Evolutionary conservation across 2,888 invertebrate species (phyloP), one percentile per base, ranked within the genome.

Genomic region (Meliscaeva auricollis): DNA sequence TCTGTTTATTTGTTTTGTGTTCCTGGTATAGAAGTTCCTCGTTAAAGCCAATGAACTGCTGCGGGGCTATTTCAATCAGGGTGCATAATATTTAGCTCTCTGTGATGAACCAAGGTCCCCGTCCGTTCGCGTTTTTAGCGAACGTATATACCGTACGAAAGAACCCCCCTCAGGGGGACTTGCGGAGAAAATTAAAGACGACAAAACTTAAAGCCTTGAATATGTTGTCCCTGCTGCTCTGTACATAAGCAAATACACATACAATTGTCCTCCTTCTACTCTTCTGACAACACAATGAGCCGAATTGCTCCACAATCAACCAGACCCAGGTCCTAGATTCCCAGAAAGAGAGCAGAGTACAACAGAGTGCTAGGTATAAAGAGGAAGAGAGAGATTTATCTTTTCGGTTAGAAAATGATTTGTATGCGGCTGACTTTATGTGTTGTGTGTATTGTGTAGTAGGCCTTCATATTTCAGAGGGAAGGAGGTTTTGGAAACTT

Each of bases 331-430:
- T 20, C 54, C 17, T 56, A 20, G 66, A 48, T 64, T 26, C 20
- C 35, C 26, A 26, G 26, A 26, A 26, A 72, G 66, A 26, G 60
- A 62, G 38, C 38, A 54, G 26, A 35, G 20, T 32, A 38, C 6
- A 38, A 9, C 38, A 38, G 35, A 32, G 32, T 7, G 7, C 32
- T n/a, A 26, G 26, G n/a, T n/a, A 26, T 4, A 2, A 26, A 26
- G 26, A 26, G 26, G n/a, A n/a, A 26, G 41, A 62, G 64, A 69
- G 26, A 79, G 56, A 83, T 83, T 79, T 79, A 83, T 83, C 74
- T 70, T 78, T 73, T 69, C 52, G 78, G 74, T 73, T 83, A 58
- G 83, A 70, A 70, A 79, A 84, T 84, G 83, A 84, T 84, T 84
- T 79, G 79, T 84, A 74, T 82, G 78, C 20, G 82, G 73, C 58